Conservation (phyloP, 2,888 invertebrate species). For the Callimorpha dominula region DNA sequence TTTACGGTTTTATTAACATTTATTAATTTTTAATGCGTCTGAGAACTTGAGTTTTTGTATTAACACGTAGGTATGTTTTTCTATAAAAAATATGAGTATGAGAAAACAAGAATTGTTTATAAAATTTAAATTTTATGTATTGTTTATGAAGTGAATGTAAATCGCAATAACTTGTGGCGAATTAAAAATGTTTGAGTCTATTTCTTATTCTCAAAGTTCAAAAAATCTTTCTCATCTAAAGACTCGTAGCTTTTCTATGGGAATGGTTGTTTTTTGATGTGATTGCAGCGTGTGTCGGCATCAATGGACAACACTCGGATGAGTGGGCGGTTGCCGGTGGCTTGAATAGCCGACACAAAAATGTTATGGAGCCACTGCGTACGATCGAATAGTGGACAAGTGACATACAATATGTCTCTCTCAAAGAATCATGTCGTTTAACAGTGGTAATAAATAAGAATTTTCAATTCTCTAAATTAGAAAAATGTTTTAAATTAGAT, state of each 20-base stretch:
- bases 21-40: neutral
- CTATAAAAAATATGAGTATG: neutral
- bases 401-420: constrained; percentile 20
- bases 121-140: neutral
- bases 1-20: neutral
- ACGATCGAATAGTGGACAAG: constrained; percentile 25
- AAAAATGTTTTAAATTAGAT: neutral
- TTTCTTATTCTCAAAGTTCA: neutral
- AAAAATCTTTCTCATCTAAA: neutral
- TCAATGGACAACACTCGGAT: constrained; percentile 46
- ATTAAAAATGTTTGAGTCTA: neutral
- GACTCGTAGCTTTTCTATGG: neutral
- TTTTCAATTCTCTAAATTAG: neutral
- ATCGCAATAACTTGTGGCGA: too few relatives aligned
- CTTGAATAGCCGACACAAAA: constrained; percentile 54
- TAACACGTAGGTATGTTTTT: neutral
- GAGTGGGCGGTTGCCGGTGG: constrained; percentile 43
- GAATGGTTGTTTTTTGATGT: neutral
- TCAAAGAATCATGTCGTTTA: constrained; percentile 10
- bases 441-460: constrained; percentile 7
- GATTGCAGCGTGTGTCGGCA: constrained; percentile 27
- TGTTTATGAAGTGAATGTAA: neutral
- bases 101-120: neutral
- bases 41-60: neutral
- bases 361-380: constrained; percentile 47